Percentiles rank a stretch among this genome's conserved stretches.
phyloP scores from a whole-genome alignment of 1,140 invertebrate species.

The Philotrypesis tridentata region DNA sequence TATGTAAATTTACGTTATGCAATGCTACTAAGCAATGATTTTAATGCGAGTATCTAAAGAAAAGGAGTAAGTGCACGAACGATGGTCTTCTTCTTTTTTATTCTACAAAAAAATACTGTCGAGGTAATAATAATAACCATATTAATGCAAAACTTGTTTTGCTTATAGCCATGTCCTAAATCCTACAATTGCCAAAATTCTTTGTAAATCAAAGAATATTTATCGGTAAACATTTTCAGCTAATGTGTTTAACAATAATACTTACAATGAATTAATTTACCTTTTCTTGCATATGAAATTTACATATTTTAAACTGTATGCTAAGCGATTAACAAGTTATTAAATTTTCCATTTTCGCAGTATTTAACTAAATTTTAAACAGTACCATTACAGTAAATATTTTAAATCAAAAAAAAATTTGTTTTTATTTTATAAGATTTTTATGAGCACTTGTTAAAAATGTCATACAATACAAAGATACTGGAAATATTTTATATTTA shows the following conservation, averaged over 20 bases:
- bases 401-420: constrained; percentile 14
- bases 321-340: not conserved
- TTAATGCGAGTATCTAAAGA: constrained; percentile 39
- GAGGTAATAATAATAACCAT: not conserved
- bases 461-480: not conserved
- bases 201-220: constrained; percentile 25
- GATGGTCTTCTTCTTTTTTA: constrained; percentile 38
- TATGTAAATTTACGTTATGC: constrained; percentile 43
- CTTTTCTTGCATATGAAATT: not conserved
- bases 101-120: not conserved
- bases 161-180: constrained; percentile 35
- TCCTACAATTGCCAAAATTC: constrained; percentile 18
- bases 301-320: not conserved
- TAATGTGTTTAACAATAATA: not conserved
- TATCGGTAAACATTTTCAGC: not conserved
- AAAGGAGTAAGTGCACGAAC: constrained; percentile 50
- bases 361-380: constrained; percentile 33
- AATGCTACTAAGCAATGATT: constrained; percentile 34
- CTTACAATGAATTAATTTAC: not conserved
- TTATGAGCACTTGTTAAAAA: not conserved
- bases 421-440: constrained; percentile 13
- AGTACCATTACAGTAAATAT: not conserved
- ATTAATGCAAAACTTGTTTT: constrained; percentile 22
- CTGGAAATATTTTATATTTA: not conserved
- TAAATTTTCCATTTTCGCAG: not conserved